Conservation (phyloP, 2,113 vertebrate genomes). For the Harpagus bidentatus region DNA sequence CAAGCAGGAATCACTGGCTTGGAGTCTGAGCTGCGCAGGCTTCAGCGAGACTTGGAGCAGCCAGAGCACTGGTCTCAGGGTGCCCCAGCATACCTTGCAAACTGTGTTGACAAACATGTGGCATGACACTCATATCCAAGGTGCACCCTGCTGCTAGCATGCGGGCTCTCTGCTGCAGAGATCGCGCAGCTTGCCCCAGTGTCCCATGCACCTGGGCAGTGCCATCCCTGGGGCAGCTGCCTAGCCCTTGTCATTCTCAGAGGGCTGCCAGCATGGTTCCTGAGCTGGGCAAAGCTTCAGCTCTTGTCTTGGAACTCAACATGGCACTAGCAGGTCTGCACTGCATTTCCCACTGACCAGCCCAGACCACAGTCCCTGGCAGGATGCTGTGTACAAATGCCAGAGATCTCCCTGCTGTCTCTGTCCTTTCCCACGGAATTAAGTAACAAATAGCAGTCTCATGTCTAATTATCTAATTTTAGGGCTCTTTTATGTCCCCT, state of each 20-base stretch:
- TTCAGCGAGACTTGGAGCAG: background rate
- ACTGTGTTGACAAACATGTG: rapidly evolving
- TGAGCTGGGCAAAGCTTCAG: background rate
- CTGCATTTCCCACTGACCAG: background rate
- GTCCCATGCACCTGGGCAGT: rapidly evolving
- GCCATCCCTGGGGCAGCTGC: background rate
- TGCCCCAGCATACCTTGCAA: background rate
- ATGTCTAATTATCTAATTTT: constrained; percentile 16
- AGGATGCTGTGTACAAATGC: background rate
- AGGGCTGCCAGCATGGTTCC: background rate
- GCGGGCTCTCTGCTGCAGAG: rapidly evolving
- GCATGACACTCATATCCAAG: background rate
- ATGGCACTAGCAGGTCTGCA: background rate
- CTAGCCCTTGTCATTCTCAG: background rate
- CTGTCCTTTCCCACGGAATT: background rate
- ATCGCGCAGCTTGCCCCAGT: background rate
- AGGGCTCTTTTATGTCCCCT: background rate
- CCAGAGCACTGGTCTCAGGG: background rate
- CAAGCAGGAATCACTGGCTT: background rate
- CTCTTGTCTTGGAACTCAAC: background rate
- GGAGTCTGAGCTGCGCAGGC: background rate
- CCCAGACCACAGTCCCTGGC: background rate
- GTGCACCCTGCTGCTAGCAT: background rate
- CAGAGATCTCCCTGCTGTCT: background rate
- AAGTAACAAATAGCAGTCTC: background rate